Percentiles rank a stretch among this genome's conserved stretches.
Conservation (phyloP, 1,140 invertebrate species). For the Stegodyphus mimosarum region DNA sequence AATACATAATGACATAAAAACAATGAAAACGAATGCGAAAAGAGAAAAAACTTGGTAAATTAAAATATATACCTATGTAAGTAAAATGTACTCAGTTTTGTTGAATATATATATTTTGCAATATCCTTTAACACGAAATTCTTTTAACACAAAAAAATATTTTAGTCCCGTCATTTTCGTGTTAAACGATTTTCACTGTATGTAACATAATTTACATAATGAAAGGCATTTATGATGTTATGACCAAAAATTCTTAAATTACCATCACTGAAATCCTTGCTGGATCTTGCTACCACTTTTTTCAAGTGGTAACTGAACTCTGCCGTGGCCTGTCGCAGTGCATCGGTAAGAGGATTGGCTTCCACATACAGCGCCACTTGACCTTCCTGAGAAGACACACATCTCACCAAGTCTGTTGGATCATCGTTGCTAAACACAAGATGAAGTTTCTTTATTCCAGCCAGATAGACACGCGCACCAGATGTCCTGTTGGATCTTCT, state of each 20-base stretch:
- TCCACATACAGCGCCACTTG: constrained; percentile 81
- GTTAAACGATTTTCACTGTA: no score
- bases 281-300: constrained; percentile 69
- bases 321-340: constrained; percentile 71
- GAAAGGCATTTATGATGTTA: no score
- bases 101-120: no score
- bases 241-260: not conserved
- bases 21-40: no score
- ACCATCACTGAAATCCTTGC: constrained; percentile 73
- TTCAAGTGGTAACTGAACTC: constrained; percentile 78
- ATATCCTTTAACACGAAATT: no score
- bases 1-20: no score
- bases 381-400: constrained; percentile 77
- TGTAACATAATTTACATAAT: no score
- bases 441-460: constrained; percentile 75
- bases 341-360: constrained; percentile 68
- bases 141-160: no score
- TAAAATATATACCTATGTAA: no score
- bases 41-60: no score
- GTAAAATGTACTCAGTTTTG: no score
- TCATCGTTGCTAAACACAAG: constrained; percentile 72
- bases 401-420: constrained; percentile 64
- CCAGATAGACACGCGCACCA: constrained; percentile 78
- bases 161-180: no score
- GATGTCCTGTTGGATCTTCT: constrained; percentile 68